Percentiles rank a stretch among this genome's conserved stretches.
phyloP scores from a whole-genome alignment of 2,888 invertebrate species.

The Lottia scabra region DNA sequence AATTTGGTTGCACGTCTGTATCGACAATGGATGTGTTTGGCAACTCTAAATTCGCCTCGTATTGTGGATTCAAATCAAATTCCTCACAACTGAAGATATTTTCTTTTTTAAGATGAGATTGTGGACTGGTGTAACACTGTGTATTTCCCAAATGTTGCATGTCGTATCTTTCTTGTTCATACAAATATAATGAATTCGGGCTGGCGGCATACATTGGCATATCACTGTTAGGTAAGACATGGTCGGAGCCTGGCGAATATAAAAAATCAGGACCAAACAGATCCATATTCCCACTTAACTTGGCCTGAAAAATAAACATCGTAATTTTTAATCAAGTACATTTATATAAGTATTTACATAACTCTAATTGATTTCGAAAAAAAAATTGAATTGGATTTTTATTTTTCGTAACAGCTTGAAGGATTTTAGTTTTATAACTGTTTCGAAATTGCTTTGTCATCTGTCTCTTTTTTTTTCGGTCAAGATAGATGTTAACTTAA shows the following conservation, averaged over 20 bases:
- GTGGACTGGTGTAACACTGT: slow-evolving; percentile 5
- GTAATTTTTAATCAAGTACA: background rate
- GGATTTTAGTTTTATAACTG: no score
- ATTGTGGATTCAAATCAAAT: slow-evolving; percentile 49
- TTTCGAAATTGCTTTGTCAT: no score
- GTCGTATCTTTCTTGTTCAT: slow-evolving; percentile 58
- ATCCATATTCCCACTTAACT: slow-evolving; percentile 29
- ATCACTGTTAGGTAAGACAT: slow-evolving; percentile 33
- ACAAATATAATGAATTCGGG: slow-evolving; percentile 59
- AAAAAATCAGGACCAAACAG: slow-evolving; percentile 26
- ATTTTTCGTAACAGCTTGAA: no score
- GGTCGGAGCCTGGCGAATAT: slow-evolving; percentile 30
- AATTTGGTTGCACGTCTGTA: background rate
- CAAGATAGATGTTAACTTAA: no score
- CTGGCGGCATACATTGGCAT: slow-evolving; percentile 49
- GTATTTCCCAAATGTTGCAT: slow-evolving; percentile 46
- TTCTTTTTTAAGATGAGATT: slow-evolving; percentile 14
- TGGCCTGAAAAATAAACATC: background rate
- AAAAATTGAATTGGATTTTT: no score
- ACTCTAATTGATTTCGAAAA: background rate
- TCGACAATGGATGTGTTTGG: background rate
- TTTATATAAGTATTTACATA: background rate
- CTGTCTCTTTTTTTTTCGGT: no score
- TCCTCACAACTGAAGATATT: slow-evolving; percentile 30
- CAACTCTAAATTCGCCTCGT: slow-evolving; percentile 31